Evolutionary conservation across 2,888 invertebrate species (phyloP).

Genomic region (Nomada ruficornis): DNA sequence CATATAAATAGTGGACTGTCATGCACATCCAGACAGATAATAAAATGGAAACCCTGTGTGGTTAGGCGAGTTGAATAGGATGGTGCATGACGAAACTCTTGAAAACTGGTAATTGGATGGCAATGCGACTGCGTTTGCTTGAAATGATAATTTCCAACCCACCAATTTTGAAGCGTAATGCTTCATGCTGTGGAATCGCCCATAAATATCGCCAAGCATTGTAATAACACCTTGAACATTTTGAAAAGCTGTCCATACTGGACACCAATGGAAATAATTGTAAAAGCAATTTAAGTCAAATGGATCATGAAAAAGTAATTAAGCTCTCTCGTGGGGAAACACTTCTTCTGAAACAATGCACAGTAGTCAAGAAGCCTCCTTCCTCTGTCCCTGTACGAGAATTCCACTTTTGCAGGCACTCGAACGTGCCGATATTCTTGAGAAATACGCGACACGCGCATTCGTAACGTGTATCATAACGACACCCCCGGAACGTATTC

Average conservation of each 20-base stretch:
- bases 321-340: not conserved
- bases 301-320: not conserved
- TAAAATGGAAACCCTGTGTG: too few species aligned
- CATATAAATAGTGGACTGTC: too few species aligned
- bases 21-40: too few species aligned
- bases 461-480: conserved; percentile 35
- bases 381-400: not conserved
- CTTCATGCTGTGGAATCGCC: not conserved
- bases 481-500: conserved; percentile 46
- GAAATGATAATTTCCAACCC: too few species aligned
- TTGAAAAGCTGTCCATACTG: not conserved
- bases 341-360: not conserved
- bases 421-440: not conserved
- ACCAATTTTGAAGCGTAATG: too few species aligned
- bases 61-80: too few species aligned
- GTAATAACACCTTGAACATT: not conserved
- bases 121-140: too few species aligned
- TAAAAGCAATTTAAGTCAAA: not conserved
- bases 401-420: not conserved
- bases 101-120: too few species aligned
- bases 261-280: not conserved
- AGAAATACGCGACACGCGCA: conserved; percentile 18
- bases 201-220: conserved; percentile 4
- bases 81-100: too few species aligned
- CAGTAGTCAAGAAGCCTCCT: not conserved